Percentiles rank a stretch among this genome's conserved stretches.
These are phyloP conservation scores for Spea multiplicata DNA, from an alignment of 2,113 vertebrate genomes.

Conservation along the genomic window DNA sequence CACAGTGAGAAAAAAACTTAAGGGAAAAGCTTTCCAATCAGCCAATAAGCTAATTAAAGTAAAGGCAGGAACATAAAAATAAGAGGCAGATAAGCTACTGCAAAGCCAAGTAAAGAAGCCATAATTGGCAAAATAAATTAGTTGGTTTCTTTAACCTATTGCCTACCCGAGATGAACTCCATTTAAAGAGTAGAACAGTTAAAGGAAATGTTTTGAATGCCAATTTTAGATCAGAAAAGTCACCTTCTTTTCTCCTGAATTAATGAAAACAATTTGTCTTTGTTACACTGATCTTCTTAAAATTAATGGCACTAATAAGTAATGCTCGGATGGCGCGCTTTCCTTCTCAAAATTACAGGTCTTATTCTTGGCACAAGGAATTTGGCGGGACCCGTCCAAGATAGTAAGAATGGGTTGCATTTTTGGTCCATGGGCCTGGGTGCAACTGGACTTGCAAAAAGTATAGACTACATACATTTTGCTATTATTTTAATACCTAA, in stretches of 20 bases:
- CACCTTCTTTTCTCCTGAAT: conserved; percentile 40
- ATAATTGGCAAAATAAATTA: conserved; percentile 47
- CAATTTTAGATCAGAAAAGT: conserved; percentile 38
- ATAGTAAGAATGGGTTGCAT: neutral
- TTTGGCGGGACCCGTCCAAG: neutral
- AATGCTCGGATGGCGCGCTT: conserved; percentile 22
- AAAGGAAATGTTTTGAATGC: conserved; percentile 31
- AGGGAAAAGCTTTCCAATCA: conserved; percentile 31
- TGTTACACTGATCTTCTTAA: conserved; percentile 41
- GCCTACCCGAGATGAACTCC: conserved; percentile 28
- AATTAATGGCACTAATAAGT: conserved; percentile 47
- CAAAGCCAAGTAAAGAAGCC: conserved; percentile 26
- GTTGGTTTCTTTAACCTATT: conserved; percentile 36
- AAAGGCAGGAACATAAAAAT: conserved; percentile 2
- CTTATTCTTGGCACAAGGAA: conserved; percentile 9
- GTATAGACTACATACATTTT: neutral
- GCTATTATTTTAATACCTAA: neutral
- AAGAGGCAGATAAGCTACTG: conserved; percentile 21
- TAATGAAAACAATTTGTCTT: conserved; percentile 49
- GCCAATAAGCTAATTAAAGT: conserved; percentile 44
- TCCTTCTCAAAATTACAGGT: conserved; percentile 7
- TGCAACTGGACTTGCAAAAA: neutral
- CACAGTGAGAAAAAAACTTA: conserved; percentile 17
- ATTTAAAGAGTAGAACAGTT: conserved; percentile 27
- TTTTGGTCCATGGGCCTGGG: neutral